Evolutionary conservation across 2,113 vertebrate genomes (phyloP).

Genomic region (Chloebia gouldiae): DNA sequence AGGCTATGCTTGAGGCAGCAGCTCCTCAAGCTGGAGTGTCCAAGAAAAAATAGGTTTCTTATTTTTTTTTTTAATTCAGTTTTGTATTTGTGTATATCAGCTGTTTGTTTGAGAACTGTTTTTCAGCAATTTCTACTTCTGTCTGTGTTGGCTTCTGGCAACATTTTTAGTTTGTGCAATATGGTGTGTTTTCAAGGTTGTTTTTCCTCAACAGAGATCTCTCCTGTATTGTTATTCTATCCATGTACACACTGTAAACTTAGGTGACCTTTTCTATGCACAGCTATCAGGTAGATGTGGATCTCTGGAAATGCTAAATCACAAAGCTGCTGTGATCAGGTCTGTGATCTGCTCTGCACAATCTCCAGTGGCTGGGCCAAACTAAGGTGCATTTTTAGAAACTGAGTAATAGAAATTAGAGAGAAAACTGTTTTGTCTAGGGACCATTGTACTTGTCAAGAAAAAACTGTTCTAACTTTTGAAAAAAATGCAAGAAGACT

Average conservation of each 20-base stretch:
- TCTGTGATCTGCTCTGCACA: background rate
- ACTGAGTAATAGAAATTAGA: background rate
- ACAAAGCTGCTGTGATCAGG: slow-evolving; percentile 18
- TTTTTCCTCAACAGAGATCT: background rate
- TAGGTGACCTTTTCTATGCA: background rate
- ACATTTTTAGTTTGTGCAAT: slow-evolving; percentile 12
- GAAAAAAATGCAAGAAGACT: background rate
- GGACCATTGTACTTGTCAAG: background rate
- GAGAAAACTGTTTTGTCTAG: background rate
- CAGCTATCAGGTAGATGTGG: background rate
- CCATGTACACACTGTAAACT: background rate
- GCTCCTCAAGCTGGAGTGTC: background rate
- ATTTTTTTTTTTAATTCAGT: background rate
- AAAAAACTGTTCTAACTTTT: background rate
- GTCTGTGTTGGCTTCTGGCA: background rate
- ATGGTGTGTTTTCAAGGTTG: slow-evolving; percentile 18
- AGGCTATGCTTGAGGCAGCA: fast-evolving
- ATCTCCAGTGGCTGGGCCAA: background rate
- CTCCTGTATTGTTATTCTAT: background rate
- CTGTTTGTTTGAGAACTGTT: background rate
- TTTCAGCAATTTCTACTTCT: background rate
- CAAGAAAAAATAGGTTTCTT: background rate
- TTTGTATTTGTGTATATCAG: background rate
- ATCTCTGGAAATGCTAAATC: slow-evolving; percentile 40
- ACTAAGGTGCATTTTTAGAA: background rate